Evolutionary conservation across 53 echinoderm and acorn worm species (phyloP), one percentile per base, ranked within the genome.

Genomic region (Stichopus horrens): DNA sequence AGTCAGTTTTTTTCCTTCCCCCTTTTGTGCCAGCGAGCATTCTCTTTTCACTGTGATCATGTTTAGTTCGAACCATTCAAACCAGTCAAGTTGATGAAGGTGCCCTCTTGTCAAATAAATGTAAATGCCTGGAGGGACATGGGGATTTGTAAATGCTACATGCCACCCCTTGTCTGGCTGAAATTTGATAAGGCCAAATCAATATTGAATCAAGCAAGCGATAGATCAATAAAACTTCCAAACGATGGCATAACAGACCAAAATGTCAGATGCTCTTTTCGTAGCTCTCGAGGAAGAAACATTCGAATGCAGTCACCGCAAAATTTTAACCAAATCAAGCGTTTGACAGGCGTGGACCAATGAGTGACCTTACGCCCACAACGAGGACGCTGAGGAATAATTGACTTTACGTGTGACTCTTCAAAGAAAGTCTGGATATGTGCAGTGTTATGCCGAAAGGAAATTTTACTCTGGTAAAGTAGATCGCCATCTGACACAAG

Each of bases 101-200:
- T 63, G 63, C 54, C 9, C 53, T 14, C 53, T 79, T 79, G 52
- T 79, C 56, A 55, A 4, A 79, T 51, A 19, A 37, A 55, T 55
- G 53, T 51, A 79, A 37, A 79, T 55, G 54, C 79, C 79, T 52
- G 7, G 53, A 79, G 56, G 79, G 53, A 79, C 79, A 79, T 52
- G 79, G 55, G 79, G 55, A 51, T 79, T 53, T 53, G 9, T 53
- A 79, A 55, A 55, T 54, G 79, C 55, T 79, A 53, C 79, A 79
- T 53, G 54, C 52, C 7, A 19, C 79, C 55, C 51, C 52, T 55
- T 79, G 37, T 79, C n/a, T 10, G 63, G 16, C 16, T 53, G 79
- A 79, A 79, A 79, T 79, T 79, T 79, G 79, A 79, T 79, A 79
- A 79, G 51, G 79, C 53, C 79, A 79, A 79, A 55, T 79, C 79